Conservation (phyloP, 2,797 vertebrate species). For the Parauchenoglanis punctatus region DNA sequence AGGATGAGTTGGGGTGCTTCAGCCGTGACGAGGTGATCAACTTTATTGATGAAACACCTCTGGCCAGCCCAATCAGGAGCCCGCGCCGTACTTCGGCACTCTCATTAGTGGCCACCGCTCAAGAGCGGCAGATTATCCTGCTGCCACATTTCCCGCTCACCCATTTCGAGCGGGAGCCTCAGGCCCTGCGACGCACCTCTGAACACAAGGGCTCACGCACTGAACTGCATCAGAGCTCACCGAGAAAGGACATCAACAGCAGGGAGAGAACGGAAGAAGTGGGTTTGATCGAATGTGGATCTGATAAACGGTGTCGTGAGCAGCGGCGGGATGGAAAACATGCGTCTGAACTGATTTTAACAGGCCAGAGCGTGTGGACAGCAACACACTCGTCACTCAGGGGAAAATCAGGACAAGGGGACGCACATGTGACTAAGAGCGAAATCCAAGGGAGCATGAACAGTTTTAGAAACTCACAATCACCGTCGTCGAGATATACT, state of each 20-base stretch:
- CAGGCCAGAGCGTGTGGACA: slow-evolving; percentile 55
- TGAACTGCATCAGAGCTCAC: slow-evolving; percentile 46
- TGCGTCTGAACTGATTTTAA: slow-evolving; percentile 54
- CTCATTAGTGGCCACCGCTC: slow-evolving; percentile 77
- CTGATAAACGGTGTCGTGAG: slow-evolving; percentile 60
- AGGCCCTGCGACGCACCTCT: slow-evolving; percentile 74
- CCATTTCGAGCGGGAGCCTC: slow-evolving; percentile 86
- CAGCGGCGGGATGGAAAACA: slow-evolving; percentile 55
- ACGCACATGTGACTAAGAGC: slow-evolving; percentile 64
- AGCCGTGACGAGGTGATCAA: slow-evolving; percentile 84
- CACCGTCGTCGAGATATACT: slow-evolving; percentile 82
- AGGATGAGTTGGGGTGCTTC: slow-evolving; percentile 78
- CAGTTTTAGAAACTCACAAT: slow-evolving; percentile 87
- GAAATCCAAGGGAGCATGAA: slow-evolving; percentile 83
- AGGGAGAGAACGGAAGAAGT: slow-evolving; percentile 53
- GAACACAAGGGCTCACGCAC: slow-evolving; percentile 66
- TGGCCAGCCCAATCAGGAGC: slow-evolving; percentile 80
- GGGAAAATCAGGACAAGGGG: slow-evolving; percentile 65
- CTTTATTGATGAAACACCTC: slow-evolving; percentile 82
- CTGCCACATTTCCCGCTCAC: slow-evolving; percentile 82
- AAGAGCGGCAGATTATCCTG: slow-evolving; percentile 68
- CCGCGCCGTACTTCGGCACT: slow-evolving; percentile 76
- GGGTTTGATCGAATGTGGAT: slow-evolving; percentile 58
- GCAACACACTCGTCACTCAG: slow-evolving; percentile 51
- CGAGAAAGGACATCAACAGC: slow-evolving; percentile 2